Evolutionary conservation across 1,140 invertebrate species (phyloP).

Genomic region (Trichonephila inaurata): DNA sequence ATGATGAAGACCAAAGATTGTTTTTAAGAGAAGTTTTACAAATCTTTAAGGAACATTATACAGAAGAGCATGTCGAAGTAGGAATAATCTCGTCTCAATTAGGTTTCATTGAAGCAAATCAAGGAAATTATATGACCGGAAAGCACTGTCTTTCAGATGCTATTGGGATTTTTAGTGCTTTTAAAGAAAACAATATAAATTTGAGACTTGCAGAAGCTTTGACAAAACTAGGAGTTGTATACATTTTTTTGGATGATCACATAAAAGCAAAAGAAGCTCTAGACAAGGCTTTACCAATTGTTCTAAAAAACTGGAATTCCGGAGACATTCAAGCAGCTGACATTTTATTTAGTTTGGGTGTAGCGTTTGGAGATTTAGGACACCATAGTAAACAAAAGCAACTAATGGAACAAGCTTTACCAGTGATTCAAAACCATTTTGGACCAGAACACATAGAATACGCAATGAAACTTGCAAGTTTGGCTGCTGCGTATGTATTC

Average conservation of each 20-base stretch:
- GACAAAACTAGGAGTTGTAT: conserved; percentile 38
- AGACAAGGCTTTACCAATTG: conserved; percentile 41
- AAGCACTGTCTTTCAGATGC: conserved; percentile 30
- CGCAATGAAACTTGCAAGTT: conserved; percentile 49
- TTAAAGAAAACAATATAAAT: not conserved
- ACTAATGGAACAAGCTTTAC: conserved; percentile 47
- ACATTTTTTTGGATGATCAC: conserved; percentile 45
- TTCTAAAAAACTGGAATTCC: conserved; percentile 21
- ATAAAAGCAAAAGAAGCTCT: conserved; percentile 32
- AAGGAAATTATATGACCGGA: conserved; percentile 40
- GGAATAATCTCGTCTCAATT: conserved; percentile 34
- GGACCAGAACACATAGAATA: conserved; percentile 53
- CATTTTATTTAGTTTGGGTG: conserved; percentile 22
- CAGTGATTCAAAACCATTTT: conserved; percentile 7
- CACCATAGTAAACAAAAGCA: conserved; percentile 45
- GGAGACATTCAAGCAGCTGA: conserved; percentile 29
- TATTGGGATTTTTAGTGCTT: not conserved
- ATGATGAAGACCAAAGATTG: conserved; percentile 28
- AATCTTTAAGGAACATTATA: not conserved
- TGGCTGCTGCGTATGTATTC: conserved; percentile 60
- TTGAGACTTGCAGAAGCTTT: conserved; percentile 54
- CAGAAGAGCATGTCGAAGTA: not conserved
- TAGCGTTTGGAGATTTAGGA: conserved; percentile 62
- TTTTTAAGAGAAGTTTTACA: conserved; percentile 30
- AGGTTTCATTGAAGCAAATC: conserved; percentile 8